phyloP scores from a whole-genome alignment of 2,113 vertebrate genomes.

The Oreochromis tanganicae region DNA sequence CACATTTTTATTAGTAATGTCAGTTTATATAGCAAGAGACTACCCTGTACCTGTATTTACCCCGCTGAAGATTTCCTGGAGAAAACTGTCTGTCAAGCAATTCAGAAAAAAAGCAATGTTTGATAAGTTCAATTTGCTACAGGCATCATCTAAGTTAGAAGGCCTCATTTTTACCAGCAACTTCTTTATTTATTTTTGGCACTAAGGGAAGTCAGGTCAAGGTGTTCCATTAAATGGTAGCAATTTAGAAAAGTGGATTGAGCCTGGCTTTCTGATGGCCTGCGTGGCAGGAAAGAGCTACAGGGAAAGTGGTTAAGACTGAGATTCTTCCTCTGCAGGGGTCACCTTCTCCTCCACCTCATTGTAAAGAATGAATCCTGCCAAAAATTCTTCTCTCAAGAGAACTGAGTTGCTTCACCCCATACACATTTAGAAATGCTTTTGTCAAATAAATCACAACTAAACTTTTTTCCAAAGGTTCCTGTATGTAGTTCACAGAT shows the following conservation, averaged over 20 bases:
- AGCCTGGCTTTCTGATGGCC: slow-evolving; percentile 53
- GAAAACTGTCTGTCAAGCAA: slow-evolving; percentile 37
- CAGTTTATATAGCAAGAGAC: not conserved
- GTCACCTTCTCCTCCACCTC: slow-evolving; percentile 62
- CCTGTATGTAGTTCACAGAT: not conserved
- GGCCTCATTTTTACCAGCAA: slow-evolving; percentile 49
- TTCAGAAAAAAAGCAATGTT: slow-evolving; percentile 36
- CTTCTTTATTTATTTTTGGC: slow-evolving; percentile 59
- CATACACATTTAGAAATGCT: not conserved
- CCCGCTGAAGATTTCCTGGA: not conserved
- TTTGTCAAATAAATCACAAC: not conserved
- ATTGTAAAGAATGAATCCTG: slow-evolving; percentile 26
- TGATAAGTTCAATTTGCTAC: slow-evolving; percentile 49
- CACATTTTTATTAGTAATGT: not conserved
- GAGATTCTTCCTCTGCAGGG: slow-evolving; percentile 51
- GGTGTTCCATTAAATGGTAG: slow-evolving; percentile 66
- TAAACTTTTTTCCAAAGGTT: not conserved
- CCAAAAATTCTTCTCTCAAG: not conserved
- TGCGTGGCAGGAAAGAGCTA: slow-evolving; percentile 40
- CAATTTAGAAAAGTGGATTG: slow-evolving; percentile 67
- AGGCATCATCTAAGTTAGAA: slow-evolving; percentile 37
- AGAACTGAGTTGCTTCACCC: not conserved
- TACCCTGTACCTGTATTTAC: not conserved
- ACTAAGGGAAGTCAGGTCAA: slow-evolving; percentile 56
- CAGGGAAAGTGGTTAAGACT: slow-evolving; percentile 53